Percentiles rank a stretch among this genome's conserved stretches.
Evolutionary conservation across 2,888 invertebrate genomes (phyloP).

Genomic region (Dolichopus griseipennis): DNA sequence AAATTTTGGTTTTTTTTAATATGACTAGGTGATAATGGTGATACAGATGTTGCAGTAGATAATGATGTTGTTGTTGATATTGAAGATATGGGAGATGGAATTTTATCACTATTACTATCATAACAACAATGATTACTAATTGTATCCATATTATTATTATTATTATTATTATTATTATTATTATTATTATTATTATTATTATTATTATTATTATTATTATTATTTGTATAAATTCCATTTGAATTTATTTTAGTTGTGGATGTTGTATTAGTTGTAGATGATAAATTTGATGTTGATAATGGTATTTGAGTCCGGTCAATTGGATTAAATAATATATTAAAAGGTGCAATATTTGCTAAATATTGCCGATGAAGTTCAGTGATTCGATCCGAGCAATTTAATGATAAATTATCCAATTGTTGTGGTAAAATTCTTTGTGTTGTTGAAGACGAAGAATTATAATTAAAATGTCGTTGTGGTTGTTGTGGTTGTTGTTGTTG

Average conservation of each 20-base stretch:
- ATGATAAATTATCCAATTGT: constrained; percentile 25
- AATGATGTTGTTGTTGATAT: not conserved
- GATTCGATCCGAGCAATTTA: constrained; percentile 39
- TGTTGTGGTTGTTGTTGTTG: not conserved
- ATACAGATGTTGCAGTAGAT: not conserved
- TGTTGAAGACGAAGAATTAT: constrained; percentile 23
- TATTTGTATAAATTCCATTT: not conserved
- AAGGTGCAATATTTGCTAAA: constrained; percentile 38
- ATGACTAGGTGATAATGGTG: not conserved
- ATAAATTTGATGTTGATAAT: not conserved
- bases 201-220: not conserved
- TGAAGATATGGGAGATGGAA: not conserved
- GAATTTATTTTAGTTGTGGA: not conserved
- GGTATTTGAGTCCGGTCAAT: constrained; percentile 8
- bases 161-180: not conserved
- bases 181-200: not conserved
- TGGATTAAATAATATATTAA: constrained; percentile 37
- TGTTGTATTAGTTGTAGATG: not conserved
- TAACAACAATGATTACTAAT: not conserved
- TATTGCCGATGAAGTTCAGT: constrained; percentile 42
- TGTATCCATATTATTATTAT: not conserved
- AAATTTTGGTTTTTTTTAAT: not conserved
- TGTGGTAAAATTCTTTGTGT: constrained; percentile 13
- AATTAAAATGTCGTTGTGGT: not conserved
- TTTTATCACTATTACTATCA: not conserved